Evolutionary conservation across 2,797 vertebrate genomes (phyloP).

Genomic region (Miopithecus talapoin): DNA sequence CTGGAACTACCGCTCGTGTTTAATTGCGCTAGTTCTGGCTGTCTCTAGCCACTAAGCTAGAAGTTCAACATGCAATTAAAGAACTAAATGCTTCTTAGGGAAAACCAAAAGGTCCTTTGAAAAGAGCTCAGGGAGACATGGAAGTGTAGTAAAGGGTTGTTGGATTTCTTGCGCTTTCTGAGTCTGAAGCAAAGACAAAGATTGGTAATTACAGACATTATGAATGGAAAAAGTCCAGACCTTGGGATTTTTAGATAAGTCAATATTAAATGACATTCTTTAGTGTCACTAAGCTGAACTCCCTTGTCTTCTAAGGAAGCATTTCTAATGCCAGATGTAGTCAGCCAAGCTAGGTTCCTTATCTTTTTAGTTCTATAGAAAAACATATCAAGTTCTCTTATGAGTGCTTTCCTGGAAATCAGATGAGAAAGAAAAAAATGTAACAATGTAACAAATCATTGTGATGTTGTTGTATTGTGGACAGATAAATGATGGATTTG

Average conservation of each 20-base stretch:
- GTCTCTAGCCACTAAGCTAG: background rate
- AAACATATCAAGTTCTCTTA: background rate
- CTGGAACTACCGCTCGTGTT: fast-evolving
- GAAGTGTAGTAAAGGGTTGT: background rate
- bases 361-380: background rate
- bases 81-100: background rate
- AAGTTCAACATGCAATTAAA: background rate
- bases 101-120: background rate
- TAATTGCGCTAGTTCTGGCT: background rate
- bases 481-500: background rate
- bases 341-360: background rate
- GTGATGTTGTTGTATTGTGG: background rate
- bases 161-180: background rate
- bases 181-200: background rate
- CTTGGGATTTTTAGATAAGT: background rate
- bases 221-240: background rate
- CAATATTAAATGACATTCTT: background rate
- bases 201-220: background rate
- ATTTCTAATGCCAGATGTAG: background rate
- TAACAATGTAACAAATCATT: background rate
- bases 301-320: background rate
- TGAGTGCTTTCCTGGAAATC: constrained; percentile 42
- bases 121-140: background rate
- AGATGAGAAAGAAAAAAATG: background rate
- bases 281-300: background rate